Percentiles rank a stretch among this genome's conserved stretches.
These are phyloP conservation scores for Physeter macrocephalus DNA, from an alignment of 2,113 vertebrate genomes.

Conservation along the genomic window DNA sequence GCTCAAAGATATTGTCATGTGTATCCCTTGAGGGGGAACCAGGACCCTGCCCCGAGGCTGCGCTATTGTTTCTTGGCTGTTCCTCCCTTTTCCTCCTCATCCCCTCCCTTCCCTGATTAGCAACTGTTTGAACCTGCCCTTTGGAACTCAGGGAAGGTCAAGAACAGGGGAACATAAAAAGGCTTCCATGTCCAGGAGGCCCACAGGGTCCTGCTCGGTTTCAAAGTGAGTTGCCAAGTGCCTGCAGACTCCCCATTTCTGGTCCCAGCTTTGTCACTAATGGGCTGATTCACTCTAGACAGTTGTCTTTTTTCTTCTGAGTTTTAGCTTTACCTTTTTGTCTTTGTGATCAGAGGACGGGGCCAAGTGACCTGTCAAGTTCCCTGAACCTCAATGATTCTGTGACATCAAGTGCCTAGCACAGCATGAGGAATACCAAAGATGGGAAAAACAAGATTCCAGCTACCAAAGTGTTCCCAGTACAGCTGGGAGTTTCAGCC, in stretches of 20 bases:
- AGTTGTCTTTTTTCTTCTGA: neutral
- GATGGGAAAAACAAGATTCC: neutral
- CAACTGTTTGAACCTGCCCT: neutral
- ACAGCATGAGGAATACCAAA: neutral
- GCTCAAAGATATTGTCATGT: neutral
- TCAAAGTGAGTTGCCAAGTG: neutral
- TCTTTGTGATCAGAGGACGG: neutral
- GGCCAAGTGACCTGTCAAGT: neutral
- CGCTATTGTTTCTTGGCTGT: neutral
- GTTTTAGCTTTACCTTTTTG: neutral
- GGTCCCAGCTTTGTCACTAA: neutral
- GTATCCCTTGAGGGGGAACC: neutral
- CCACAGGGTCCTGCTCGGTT: neutral
- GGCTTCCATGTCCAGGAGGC: neutral
- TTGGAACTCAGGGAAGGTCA: neutral
- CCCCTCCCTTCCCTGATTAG: neutral
- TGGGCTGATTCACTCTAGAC: neutral
- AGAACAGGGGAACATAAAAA: neutral
- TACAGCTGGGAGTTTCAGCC: neutral
- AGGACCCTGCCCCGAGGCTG: neutral
- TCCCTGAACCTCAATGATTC: neutral
- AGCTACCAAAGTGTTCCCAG: neutral
- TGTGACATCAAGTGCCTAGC: neutral
- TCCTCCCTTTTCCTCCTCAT: neutral
- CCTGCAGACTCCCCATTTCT: neutral